These are phyloP conservation scores for Chloropsis hardwickii DNA, from an alignment of 2,113 vertebrate species.

Conservation along the genomic window DNA sequence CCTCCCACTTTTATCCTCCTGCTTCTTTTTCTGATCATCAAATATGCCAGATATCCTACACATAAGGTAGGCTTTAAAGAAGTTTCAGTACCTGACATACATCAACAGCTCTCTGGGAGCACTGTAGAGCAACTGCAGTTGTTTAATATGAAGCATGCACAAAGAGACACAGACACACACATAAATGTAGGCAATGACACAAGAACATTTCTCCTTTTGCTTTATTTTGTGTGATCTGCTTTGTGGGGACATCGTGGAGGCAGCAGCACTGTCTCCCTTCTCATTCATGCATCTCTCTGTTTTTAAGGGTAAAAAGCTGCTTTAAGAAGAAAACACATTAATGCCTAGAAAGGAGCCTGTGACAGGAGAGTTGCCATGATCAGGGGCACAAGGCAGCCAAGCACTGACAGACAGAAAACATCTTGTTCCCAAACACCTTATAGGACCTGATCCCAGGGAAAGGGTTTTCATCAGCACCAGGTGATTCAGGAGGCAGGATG, in stretches of 20 bases:
- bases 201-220: background rate
- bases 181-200: background rate
- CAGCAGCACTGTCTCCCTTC: background rate
- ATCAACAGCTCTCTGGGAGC: background rate
- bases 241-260: background rate
- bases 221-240: background rate
- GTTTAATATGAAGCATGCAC: background rate
- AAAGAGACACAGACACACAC: background rate
- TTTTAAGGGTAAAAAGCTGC: background rate
- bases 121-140: background rate
- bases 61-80: background rate
- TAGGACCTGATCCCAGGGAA: background rate
- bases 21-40: background rate
- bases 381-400: background rate
- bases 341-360: background rate
- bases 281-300: background rate
- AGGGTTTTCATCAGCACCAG: background rate
- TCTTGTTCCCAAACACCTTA: background rate
- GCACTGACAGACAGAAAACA: background rate
- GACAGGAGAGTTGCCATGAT: background rate
- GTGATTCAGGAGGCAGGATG: background rate
- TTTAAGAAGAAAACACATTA: background rate
- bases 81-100: background rate
- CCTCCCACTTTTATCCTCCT: background rate
- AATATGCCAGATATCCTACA: background rate